Base-by-base conservation (phyloP, 2,113 vertebrate species). In the Phylloscopus trochiloides region DNA sequence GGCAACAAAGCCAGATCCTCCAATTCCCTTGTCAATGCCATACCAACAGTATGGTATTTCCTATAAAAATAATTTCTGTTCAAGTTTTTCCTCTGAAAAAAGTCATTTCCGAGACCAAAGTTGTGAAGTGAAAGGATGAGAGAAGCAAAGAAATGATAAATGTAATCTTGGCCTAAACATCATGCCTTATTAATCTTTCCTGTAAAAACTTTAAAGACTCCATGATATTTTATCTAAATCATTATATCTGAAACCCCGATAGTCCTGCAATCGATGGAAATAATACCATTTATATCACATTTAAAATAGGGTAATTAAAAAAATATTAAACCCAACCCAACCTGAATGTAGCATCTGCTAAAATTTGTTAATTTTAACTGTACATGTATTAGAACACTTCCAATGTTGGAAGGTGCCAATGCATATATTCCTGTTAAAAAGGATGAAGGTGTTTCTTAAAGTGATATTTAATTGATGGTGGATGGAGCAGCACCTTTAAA, bases 301-400 rank as follows among this genome's bases (percentile, higher is more conserved):
- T n/a, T 76, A 70, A 82, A 68, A 40, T 6, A n/a, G 1, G 0
- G 3, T 45, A 10, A 25, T 31, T 40, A 19, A 11, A 17, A 17
- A 74, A 48, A 18, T 32, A 40, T 2, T 7, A 38, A 40, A 40
- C 5, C 1, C 0, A 62, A 50, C 4, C 6, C n/a, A 62, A 36
- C 4, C 9, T n/a, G 1, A 47, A 20, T 7, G 4, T 32, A 28
- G 0, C 1, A 32, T 42, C 5, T 74, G 9, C 2, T 32, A 63
- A 72, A 28, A 25, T 51, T 9, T 79, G 0, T 76, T 83, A 10
- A 75, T 82, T 14, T 67, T 19, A 34, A 6, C 4, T 4, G 3
- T 43, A 21, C 1, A 4, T 58, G 2, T 47, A 32, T 43, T 26
- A 55, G 7, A 22, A 3, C 17, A 63, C 6, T 65, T 13, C 1